phyloP scores from a whole-genome alignment of 2,113 vertebrate species.

The Hiodon alosoides region DNA sequence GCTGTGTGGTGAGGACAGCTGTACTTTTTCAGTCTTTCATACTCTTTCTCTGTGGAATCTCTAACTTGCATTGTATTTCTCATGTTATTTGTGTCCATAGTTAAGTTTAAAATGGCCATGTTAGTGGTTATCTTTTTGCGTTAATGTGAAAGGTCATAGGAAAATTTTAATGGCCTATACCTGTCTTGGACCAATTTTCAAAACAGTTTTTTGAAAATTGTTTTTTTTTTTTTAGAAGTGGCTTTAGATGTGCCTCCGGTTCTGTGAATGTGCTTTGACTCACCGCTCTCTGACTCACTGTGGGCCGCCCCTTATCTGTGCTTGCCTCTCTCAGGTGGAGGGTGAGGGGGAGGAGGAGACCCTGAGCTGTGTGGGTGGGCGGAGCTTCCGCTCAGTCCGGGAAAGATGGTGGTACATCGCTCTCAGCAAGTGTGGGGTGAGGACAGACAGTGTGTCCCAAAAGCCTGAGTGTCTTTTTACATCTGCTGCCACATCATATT shows the following conservation, averaged over 20 bases:
- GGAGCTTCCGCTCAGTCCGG: slow-evolving; percentile 84
- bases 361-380: slow-evolving; percentile 79
- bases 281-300: background rate
- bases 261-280: background rate
- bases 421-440: slow-evolving; percentile 91
- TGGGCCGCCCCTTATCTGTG: slow-evolving; percentile 1
- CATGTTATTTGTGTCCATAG: background rate
- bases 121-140: background rate
- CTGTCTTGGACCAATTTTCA: no score
- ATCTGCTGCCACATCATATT: no score
- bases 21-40: background rate
- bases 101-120: background rate
- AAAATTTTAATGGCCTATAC: background rate
- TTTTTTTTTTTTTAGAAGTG: background rate
- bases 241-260: background rate
- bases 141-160: background rate
- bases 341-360: slow-evolving; percentile 69
- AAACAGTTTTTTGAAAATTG: background rate
- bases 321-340: slow-evolving; percentile 56
- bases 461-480: no score
- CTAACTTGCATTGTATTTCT: background rate
- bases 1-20: slow-evolving; percentile 72
- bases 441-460: slow-evolving; percentile 34
- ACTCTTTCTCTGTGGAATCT: background rate
- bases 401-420: slow-evolving; percentile 94